phyloP scores from a whole-genome alignment of 2,888 invertebrate genomes.

The Seira musarum region DNA sequence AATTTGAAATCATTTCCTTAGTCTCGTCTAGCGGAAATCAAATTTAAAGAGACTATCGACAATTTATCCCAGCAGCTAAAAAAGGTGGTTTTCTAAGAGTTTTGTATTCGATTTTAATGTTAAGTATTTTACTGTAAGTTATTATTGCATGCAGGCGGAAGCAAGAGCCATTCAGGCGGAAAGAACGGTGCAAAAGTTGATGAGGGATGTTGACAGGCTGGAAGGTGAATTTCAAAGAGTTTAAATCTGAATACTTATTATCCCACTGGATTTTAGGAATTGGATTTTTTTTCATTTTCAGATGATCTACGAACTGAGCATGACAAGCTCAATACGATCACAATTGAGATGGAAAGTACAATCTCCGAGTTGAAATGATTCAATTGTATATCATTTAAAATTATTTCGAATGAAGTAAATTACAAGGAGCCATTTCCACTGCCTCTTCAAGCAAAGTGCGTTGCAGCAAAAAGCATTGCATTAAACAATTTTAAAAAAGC shows the following conservation, averaged over 20 bases:
- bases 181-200: conserved; percentile 78
- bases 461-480: too few relatives aligned
- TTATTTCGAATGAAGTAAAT: too few relatives aligned
- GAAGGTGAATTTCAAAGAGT: conserved; percentile 73
- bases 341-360: conserved; percentile 33
- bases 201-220: conserved; percentile 78
- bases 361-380: conserved; percentile 18
- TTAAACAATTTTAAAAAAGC: too few relatives aligned
- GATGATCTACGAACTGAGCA: conserved; percentile 20
- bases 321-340: conserved; percentile 19
- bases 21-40: conserved; percentile 50
- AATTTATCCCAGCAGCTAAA: conserved; percentile 43
- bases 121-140: not conserved
- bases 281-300: conserved; percentile 14
- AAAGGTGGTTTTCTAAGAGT: conserved; percentile 29
- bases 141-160: conserved; percentile 74
- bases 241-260: not conserved
- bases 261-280: not conserved
- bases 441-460: too few relatives aligned
- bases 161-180: conserved; percentile 78
- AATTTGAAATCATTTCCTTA: conserved; percentile 14
- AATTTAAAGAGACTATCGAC: conserved; percentile 44
- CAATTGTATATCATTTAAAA: not conserved
- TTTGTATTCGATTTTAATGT: not conserved
- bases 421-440: too few relatives aligned